A percentile compares a stretch with the other conserved stretches of the same genome.
phyloP scores from a whole-genome alignment of 2,113 vertebrate species.

The Saguinus imperator region DNA sequence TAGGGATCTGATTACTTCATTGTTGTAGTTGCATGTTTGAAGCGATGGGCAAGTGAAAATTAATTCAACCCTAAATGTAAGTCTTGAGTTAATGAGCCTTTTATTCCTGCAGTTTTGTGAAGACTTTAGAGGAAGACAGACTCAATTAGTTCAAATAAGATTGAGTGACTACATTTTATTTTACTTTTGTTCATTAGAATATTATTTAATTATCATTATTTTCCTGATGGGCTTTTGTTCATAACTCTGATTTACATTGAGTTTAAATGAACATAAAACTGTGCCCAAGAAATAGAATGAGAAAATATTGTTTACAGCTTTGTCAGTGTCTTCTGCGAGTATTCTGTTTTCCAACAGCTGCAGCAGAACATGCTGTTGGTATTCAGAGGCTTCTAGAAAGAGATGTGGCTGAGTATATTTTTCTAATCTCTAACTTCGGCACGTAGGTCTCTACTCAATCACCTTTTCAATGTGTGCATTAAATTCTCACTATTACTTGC shows the following conservation, averaged over 20 bases:
- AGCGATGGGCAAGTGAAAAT: neutral
- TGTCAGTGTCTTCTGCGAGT: neutral
- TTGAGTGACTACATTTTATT: neutral
- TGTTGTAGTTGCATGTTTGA: neutral
- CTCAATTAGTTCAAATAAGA: neutral
- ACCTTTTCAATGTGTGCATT: neutral
- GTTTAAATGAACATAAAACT: neutral
- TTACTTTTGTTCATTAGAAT: neutral
- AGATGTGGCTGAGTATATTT: neutral
- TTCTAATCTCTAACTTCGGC: neutral
- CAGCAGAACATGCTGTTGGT: slow-evolving; percentile 19
- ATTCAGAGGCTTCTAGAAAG: slow-evolving; percentile 34
- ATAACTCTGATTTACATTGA: neutral
- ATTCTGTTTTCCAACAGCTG: slow-evolving; percentile 16
- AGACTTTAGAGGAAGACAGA: neutral
- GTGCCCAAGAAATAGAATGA: neutral
- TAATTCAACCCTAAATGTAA: neutral
- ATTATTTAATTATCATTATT: slow-evolving; percentile 35
- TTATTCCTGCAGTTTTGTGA: neutral
- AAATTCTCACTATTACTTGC: neutral
- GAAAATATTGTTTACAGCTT: slow-evolving; percentile 4
- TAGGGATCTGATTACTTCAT: neutral
- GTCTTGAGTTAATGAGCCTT: neutral
- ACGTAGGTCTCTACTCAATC: neutral
- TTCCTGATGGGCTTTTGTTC: neutral